Base-by-base conservation (phyloP, 2,113 vertebrate species). In the Sclerurus mexicanus region DNA sequence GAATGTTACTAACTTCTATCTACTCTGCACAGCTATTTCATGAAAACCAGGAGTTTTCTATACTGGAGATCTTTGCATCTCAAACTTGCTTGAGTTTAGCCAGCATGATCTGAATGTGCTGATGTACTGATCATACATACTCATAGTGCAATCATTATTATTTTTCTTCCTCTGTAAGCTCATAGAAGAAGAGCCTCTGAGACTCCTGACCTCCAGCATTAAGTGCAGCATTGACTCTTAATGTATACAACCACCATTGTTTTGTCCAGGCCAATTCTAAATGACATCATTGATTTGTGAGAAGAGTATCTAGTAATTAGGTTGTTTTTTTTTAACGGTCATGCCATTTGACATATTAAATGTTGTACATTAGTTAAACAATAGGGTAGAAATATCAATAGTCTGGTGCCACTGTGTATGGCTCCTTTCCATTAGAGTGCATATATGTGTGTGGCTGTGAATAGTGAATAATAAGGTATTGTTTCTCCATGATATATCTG, bases 401-500 rank as follows among this genome's bases (percentile, higher is more conserved):
- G 87, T 93, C 93, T 96, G 95, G 96, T 97, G 93, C 96, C 92
- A 92, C 55, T 64, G 35, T 77, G 91, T 81, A 95, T 88, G 77
- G 35, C 81, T 97, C 50, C 76, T 96, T 95, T 95, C 97, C 95
- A 96, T 97, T 96, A 94, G 91, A 93, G 84, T 85, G 81, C 77
- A 84, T 80, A 55, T 74, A 84, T 81, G 35, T 90, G 67, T 56
- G 56, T 93, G 85, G 47, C 85, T 81, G 59, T 92, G 87, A 92
- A 78, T 22, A 50, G 92, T 94, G 94, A 96, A 74, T 93, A 96
- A 96, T 82, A 92, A 60, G 49, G 71, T 30, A 82, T 64, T 88
- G 85, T 71, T 90, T 92, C 93, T 93, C 89, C 82, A 28, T 87
- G 78, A 96, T 85, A 58, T 63, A 68, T 96, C 81, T 95, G 66